These are phyloP conservation scores for Horisme vitalbata DNA, from an alignment of 2,888 invertebrate genomes.

Conservation along the genomic window DNA sequence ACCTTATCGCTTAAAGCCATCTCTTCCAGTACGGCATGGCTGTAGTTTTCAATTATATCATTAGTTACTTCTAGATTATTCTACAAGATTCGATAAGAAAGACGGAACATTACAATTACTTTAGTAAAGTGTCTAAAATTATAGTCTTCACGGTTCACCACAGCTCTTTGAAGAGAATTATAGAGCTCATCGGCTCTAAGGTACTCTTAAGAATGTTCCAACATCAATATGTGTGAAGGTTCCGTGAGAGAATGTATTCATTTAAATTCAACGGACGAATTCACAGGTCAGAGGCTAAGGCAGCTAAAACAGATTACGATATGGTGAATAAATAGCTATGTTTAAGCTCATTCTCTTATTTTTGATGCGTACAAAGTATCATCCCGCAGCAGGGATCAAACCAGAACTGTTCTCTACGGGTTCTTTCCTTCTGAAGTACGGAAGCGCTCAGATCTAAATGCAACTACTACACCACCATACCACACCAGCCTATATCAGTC, in stretches of 20 bases:
- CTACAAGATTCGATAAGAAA: neutral
- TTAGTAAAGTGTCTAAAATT: neutral
- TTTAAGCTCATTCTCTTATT: slow-evolving; percentile 11
- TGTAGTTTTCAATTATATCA: too few relatives aligned
- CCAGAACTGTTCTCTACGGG: too few relatives aligned
- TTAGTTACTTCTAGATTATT: too few relatives aligned
- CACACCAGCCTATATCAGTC: too few relatives aligned
- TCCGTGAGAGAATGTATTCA: slow-evolving; percentile 36
- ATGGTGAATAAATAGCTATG: slow-evolving; percentile 23
- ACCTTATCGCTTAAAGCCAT: too few relatives aligned
- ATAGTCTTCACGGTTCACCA: neutral
- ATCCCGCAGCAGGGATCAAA: too few relatives aligned
- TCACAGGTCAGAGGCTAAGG: slow-evolving; percentile 41
- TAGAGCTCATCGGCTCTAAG: neutral
- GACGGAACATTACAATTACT: neutral
- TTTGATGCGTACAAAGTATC: neutral
- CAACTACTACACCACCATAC: too few relatives aligned
- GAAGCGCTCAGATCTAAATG: too few relatives aligned
- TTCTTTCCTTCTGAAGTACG: too few relatives aligned
- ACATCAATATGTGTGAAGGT: slow-evolving; percentile 37
- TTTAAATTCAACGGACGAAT: slow-evolving; percentile 28
- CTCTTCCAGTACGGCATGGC: too few relatives aligned
- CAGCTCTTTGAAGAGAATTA: slow-evolving; percentile 4
- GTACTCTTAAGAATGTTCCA: slow-evolving; percentile 4
- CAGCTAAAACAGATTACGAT: slow-evolving; percentile 36